A percentile compares a stretch with the other conserved stretches of the same genome.
These are phyloP conservation scores for Triplophysa bombifrons DNA, from an alignment of 2,797 vertebrate genomes.

Conservation along the genomic window DNA sequence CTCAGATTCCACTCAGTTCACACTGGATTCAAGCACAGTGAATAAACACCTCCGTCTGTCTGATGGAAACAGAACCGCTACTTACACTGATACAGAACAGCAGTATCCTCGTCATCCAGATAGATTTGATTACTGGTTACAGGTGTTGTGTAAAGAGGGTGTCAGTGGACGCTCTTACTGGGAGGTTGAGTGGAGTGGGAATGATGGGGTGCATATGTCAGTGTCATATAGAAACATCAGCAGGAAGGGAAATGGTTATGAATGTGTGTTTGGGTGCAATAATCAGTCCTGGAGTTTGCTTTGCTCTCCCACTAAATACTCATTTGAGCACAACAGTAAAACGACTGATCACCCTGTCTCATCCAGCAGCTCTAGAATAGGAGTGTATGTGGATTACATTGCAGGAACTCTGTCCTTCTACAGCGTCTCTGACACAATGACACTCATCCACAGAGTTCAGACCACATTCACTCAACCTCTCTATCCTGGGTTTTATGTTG, in stretches of 20 bases:
- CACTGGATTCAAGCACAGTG: not conserved
- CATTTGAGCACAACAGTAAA: not conserved
- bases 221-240: not conserved
- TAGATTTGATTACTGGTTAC: not conserved
- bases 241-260: not conserved
- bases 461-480: not conserved
- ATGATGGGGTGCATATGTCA: not conserved
- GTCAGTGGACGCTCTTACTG: not conserved
- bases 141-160: not conserved
- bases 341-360: not conserved
- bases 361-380: not conserved
- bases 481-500: not conserved
- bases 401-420: conserved; percentile 1
- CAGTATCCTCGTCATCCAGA: not conserved
- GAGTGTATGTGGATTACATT: not conserved
- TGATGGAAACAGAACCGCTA: not conserved
- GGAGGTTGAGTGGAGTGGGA: not conserved
- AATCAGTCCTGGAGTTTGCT: not conserved
- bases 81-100: not conserved
- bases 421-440: not conserved
- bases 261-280: not conserved
- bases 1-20: not conserved
- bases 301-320: not conserved
- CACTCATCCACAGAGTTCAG: not conserved
- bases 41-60: not conserved